Evolutionary conservation across 1,140 invertebrate species (phyloP), one percentile per base, ranked within the genome.

Genomic region (Anthonomus grandis): DNA sequence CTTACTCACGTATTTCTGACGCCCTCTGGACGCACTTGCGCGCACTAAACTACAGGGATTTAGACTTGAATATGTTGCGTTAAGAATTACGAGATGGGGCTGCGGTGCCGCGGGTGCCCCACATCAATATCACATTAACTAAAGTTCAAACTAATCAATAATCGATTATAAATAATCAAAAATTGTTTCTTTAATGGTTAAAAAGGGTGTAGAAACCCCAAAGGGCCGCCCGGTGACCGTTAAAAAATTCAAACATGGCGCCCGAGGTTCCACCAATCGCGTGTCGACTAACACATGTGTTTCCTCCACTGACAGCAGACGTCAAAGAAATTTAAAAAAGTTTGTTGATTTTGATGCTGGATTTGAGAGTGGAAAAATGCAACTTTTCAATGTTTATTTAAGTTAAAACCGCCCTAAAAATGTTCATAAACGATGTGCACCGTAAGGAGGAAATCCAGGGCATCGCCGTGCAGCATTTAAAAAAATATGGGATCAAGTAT

Each of bases 361-460:
- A n/a, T 34, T 34, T 34, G 13, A 34, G 13, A 34, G 2, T 3
- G 13, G 31, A 12, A 13, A 12, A 12, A 12, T 34, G 1, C 31
- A 12, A 1, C 31, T 34, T 34, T 12, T 12, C 10, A 34, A 34
- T 34, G 31, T 34, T 3, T 13, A 41, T 4, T 41, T 41, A 41
- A 2, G n/a, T 41, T 15, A 13, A 13, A 19, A 19, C 17, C 18
- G n/a, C 9, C 19, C 49, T 27, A 38, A 64, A 59, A 71, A 85
- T 86, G 83, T 78, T 82, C 66, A 79, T 85, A 69, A 83, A 81
- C 66, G 81, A 84, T 72, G 78, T 83, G 52, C 70, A 80, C 45
- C 81, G 83, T 65, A 83, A 82, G 60, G 81, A 82, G 53, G 82
- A 83, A 74, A 76, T 85, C 39, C 78, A 79, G 64, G 78, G 78